A percentile compares a stretch with the other conserved stretches of the same genome.
Evolutionary conservation across 2,113 vertebrate species (phyloP).

Genomic region (cat (Felis catus)): DNA sequence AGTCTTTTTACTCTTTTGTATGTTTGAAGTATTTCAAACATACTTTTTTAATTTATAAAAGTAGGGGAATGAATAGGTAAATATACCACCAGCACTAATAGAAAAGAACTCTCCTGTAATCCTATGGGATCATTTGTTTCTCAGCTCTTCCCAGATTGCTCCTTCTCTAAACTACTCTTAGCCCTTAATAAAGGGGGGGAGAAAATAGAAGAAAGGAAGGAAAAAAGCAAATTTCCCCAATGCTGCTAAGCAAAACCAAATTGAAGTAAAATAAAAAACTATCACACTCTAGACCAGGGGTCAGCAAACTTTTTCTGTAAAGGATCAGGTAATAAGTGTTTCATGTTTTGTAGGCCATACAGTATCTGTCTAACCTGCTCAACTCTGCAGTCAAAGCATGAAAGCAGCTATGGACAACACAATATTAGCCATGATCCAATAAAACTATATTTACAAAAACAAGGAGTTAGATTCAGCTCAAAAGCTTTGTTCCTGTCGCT

Average conservation of each 20-base stretch:
- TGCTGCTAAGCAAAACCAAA: background rate
- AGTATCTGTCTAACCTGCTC: background rate
- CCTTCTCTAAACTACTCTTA: background rate
- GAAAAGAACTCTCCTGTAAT: background rate
- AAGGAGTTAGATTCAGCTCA: background rate
- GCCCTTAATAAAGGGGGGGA: background rate
- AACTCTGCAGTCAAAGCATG: background rate
- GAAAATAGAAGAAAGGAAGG: background rate
- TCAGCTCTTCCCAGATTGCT: background rate
- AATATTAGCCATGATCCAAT: background rate
- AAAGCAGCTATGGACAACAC: background rate
- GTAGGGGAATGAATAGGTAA: background rate
- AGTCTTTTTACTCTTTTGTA: background rate
- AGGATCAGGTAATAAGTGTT: background rate
- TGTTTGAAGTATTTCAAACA: background rate
- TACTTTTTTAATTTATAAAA: conserved; percentile 28
- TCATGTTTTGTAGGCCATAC: background rate
- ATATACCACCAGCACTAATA: background rate
- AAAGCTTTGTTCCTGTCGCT: background rate
- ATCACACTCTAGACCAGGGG: background rate
- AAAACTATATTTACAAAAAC: conserved; percentile 15
- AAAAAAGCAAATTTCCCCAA: background rate
- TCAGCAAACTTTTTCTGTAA: background rate
- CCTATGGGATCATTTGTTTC: background rate
- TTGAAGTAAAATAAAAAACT: background rate